Conservation (phyloP, 2,888 invertebrate species). For the Sturmia bella region DNA sequence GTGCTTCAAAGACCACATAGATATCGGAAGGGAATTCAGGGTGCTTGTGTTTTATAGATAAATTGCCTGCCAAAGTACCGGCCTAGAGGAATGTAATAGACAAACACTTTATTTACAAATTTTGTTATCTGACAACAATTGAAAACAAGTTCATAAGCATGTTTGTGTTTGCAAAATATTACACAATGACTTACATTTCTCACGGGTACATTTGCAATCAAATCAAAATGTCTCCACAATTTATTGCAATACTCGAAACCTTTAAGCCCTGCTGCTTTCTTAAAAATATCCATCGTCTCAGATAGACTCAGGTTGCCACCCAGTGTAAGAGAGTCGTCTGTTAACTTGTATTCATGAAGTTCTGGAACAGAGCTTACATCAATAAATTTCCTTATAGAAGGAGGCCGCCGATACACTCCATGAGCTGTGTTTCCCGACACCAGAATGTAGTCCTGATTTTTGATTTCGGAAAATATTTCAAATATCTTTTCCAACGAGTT, state of each 20-base stretch:
- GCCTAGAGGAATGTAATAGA: constrained; percentile 81
- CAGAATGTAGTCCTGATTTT: constrained; percentile 83
- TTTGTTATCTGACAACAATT: constrained; percentile 16
- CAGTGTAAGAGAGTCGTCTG: constrained; percentile 72
- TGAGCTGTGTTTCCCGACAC: constrained; percentile 90
- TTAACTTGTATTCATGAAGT: constrained; percentile 82
- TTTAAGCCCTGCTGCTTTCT: constrained; percentile 78
- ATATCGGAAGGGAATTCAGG: constrained; percentile 88
- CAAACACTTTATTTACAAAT: neutral
- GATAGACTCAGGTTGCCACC: constrained; percentile 83
- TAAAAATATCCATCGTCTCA: constrained; percentile 83
- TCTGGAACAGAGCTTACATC: constrained; percentile 85
- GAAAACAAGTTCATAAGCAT: neutral
- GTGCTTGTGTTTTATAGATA: constrained; percentile 86
- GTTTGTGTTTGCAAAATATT: neutral
- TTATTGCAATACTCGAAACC: constrained; percentile 84
- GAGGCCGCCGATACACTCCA: constrained; percentile 83
- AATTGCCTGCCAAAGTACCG: constrained; percentile 87
- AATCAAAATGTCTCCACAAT: constrained; percentile 84
- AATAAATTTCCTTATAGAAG: constrained; percentile 83
- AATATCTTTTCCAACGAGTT: constrained; percentile 74
- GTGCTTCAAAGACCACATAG: constrained; percentile 83
- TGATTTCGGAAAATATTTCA: constrained; percentile 77
- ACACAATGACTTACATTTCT: constrained; percentile 84
- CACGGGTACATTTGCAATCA: constrained; percentile 86